A percentile compares a stretch with the other conserved stretches of the same genome.
Evolutionary conservation across 2,113 vertebrate species (phyloP).

Genomic region (Neoarius graeffei): DNA sequence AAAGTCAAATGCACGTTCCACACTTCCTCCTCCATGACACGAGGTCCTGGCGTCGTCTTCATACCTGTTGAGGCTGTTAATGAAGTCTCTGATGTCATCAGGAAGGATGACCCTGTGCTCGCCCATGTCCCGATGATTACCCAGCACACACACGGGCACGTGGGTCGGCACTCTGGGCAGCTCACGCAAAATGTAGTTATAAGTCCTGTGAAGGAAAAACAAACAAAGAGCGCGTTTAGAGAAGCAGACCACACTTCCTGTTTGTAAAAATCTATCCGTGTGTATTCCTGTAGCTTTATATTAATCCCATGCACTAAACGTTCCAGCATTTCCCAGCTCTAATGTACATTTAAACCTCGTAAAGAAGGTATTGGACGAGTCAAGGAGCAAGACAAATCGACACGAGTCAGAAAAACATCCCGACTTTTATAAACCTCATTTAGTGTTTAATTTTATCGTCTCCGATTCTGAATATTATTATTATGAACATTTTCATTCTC

Average conservation of each 20-base stretch:
- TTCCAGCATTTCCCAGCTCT: background rate
- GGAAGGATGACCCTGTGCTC: slow-evolving; percentile 94
- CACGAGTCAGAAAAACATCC: background rate
- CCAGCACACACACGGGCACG: slow-evolving; percentile 92
- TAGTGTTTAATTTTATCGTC: background rate
- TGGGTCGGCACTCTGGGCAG: slow-evolving; percentile 94
- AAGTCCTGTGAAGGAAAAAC: slow-evolving; percentile 79
- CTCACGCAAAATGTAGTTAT: slow-evolving; percentile 92
- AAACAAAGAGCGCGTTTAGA: too few relatives aligned
- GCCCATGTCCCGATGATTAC: slow-evolving; percentile 97
- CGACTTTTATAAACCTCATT: background rate
- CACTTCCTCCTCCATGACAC: background rate
- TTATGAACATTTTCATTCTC: background rate
- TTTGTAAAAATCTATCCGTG: background rate
- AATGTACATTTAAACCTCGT: background rate
- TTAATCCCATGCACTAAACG: background rate
- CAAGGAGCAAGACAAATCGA: too few relatives aligned
- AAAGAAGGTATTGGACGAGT: too few relatives aligned
- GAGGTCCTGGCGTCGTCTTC: background rate
- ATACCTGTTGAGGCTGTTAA: slow-evolving; percentile 87
- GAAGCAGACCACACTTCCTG: background rate
- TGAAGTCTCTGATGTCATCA: slow-evolving; percentile 86
- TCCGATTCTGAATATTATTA: background rate
- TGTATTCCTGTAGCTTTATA: background rate
- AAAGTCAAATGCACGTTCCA: background rate